Evolutionary conservation across 2,113 vertebrate genomes (phyloP), one percentile per base, ranked within the genome.

Genomic region (Furnarius figulus): DNA sequence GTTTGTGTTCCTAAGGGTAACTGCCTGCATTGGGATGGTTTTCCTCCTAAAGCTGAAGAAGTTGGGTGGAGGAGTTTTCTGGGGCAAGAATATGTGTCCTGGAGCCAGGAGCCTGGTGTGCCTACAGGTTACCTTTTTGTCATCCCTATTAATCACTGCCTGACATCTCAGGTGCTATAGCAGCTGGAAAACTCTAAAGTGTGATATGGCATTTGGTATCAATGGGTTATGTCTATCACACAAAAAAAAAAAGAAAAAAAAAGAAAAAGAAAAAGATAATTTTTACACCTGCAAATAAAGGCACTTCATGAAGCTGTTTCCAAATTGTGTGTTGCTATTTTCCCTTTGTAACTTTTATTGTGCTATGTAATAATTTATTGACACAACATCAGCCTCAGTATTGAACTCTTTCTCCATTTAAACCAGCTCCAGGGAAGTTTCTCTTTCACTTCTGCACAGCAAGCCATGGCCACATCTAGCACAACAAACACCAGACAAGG

Each of bases 341-440:
- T 52, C 44, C 16, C 52, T 22, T 39, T 2, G 1, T 28, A 35
- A 23, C 24, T 76, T 80, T 86, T 71, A 39, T 76, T 47, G 58
- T 7, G 2, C 27, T 12, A 1, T 13, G 6, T 42, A 52, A 61
- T 25, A 40, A 75, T 61, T 87, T n/a, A 44, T 16, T 35, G 35
- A 37, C 11, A 20, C 0, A 0, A 27, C 56, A 95, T 17, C 73
- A 76, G 16, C 28, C 73, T 68, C 1, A 0, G 10, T 25, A 44
- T 63, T 75, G 66, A 59, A 40, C 40, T 62, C 53, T 55, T 31
- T 18, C 84, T 78, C 30, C 58, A 50, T 16, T 66, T 39, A 65
- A 71, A 39, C 22, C 50, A 63, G 0, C 2, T 62, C 30, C 65
- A 42, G 15, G 14, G 44, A 50, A 71, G 42, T 55, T 90, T 80